These are phyloP conservation scores for Pristionchus pacificus DNA, from an alignment of 1,140 invertebrate species.

Conservation along the genomic window DNA sequence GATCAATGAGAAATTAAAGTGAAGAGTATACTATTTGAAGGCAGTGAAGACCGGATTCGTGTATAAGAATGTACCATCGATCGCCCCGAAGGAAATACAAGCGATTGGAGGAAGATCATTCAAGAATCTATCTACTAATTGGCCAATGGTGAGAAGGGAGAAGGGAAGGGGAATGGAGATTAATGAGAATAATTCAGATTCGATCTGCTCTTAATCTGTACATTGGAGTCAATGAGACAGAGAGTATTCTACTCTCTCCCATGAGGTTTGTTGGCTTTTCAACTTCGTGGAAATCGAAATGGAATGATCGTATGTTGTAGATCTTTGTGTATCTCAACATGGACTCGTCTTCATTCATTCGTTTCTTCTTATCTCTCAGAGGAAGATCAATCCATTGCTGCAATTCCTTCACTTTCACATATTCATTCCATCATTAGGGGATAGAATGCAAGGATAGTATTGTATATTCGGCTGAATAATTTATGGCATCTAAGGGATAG, in stretches of 20 bases:
- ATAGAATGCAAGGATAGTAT: too few species aligned
- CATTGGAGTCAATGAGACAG: conserved; percentile 51
- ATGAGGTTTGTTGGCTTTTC: conserved; percentile 34
- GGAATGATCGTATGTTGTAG: background rate
- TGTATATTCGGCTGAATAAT: too few species aligned
- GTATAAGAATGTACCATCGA: background rate
- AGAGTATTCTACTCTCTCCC: conserved; percentile 52
- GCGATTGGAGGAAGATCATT: conserved; percentile 39
- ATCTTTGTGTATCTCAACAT: background rate
- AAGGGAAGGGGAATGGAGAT: too few species aligned
- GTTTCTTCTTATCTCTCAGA: background rate
- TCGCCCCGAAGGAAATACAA: conserved; percentile 1
- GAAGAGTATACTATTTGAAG: background rate
- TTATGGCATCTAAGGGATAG: too few species aligned
- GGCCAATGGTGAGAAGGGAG: conserved; percentile 33
- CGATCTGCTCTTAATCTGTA: conserved; percentile 45
- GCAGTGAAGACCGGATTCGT: background rate
- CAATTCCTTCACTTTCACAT: background rate
- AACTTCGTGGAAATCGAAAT: background rate
- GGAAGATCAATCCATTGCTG: background rate
- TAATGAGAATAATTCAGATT: conserved; percentile 45
- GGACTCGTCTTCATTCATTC: background rate
- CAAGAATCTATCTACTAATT: conserved; percentile 45
- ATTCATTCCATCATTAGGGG: background rate
- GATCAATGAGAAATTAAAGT: conserved; percentile 2